These are phyloP conservation scores for Staurois parvus DNA, from an alignment of 2,797 vertebrate genomes.

Conservation along the genomic window DNA sequence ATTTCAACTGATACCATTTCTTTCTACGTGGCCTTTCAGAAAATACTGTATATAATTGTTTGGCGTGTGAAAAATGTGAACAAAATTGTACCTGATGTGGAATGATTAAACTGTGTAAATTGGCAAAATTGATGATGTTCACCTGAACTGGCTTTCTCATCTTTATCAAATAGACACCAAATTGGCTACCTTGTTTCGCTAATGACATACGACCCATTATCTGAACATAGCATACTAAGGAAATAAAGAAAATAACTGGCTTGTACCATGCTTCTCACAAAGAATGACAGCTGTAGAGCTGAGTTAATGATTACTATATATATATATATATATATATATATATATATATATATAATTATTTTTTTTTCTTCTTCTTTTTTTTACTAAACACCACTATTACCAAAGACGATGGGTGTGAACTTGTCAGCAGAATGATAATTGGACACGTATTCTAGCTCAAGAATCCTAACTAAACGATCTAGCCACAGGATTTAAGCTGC, in stretches of 20 bases:
- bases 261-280: neutral
- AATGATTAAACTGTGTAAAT: no score
- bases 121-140: no score
- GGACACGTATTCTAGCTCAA: neutral
- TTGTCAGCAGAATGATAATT: slow-evolving; percentile 46
- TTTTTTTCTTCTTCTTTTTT: no score
- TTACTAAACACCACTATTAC: neutral
- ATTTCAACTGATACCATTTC: no score
- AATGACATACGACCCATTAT: neutral
- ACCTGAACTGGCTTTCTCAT: no score
- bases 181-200: neutral
- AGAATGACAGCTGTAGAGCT: neutral
- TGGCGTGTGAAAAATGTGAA: no score
- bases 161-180: neutral
- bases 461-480: neutral
- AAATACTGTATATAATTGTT: no score
- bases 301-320: neutral
- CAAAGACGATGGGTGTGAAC: slow-evolving; percentile 16
- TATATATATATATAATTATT: no score
- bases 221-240: neutral
- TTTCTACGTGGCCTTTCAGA: no score
- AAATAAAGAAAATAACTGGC: neutral
- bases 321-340: no score
- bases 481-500: slow-evolving; percentile 13
- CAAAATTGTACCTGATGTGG: no score